These are phyloP conservation scores for Idaea dimidiata DNA, from an alignment of 2,888 invertebrate species.

Conservation along the genomic window DNA sequence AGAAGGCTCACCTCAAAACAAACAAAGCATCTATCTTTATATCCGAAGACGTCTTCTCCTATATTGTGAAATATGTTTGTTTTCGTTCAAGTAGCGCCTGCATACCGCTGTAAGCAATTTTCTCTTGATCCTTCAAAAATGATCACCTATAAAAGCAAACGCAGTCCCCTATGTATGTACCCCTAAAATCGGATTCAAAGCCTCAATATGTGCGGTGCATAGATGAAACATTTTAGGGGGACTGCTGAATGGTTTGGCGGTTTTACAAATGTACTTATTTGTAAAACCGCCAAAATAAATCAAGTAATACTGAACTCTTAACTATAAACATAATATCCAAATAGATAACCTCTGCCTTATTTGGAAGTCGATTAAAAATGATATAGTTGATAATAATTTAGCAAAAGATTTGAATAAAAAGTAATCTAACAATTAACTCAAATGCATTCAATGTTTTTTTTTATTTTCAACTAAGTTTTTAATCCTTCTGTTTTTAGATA, in stretches of 20 bases:
- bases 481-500: too few relatives aligned
- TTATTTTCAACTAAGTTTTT: too few relatives aligned
- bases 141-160: constrained; percentile 65
- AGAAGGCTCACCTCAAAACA: constrained; percentile 3
- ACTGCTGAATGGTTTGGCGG: constrained; percentile 18
- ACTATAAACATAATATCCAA: too few relatives aligned
- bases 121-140: constrained; percentile 69
- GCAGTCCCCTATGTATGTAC: constrained; percentile 50
- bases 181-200: constrained; percentile 59
- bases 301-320: too few relatives aligned
- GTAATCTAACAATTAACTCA: too few relatives aligned
- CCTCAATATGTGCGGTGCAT: constrained; percentile 59
- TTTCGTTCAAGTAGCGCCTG: constrained; percentile 55
- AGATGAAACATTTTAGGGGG: constrained; percentile 38
- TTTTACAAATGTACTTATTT: constrained; percentile 5
- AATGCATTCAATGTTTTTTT: too few relatives aligned
- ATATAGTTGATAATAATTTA: too few relatives aligned
- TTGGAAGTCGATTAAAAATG: too few relatives aligned
- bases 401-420: too few relatives aligned
- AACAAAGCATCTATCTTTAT: constrained; percentile 33
- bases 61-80: constrained; percentile 56
- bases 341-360: too few relatives aligned
- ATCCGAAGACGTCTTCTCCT: constrained; percentile 36
- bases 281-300: too few relatives aligned
- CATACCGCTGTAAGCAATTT: constrained; percentile 59